Evolutionary conservation across 2,113 vertebrate genomes (phyloP), one percentile per base, ranked within the genome.

Genomic region (Gopherus flavomarginatus): DNA sequence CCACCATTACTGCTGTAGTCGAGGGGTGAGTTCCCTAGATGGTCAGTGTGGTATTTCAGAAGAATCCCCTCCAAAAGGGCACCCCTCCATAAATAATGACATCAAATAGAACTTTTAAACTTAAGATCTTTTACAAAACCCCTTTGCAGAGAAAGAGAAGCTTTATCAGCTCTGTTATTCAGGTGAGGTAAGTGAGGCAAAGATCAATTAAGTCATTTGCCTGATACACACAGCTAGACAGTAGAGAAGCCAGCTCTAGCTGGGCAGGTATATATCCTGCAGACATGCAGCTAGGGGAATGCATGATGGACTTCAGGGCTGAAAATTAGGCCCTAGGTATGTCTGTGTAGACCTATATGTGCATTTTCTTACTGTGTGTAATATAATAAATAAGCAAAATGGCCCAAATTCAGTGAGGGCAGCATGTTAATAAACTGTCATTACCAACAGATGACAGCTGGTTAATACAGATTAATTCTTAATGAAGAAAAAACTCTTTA

Each of bases 401-500:
- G 91, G 84, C 75, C 87, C 85, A 50, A 31, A 53, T 85, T 92
- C 0, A 0, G 85, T 47, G 57, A 87, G 84, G 62, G 86, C 84
- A 79, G 83, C 88, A 87, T 69, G 97, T 96, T 97, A 97, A 97
- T 97, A 95, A 96, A 95, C 0, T 1, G 81, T 97, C 0, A 22
- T 96, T 96, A 97, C 89, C 96, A 95, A 95, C 95, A 96, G 96
- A 86, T 97, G 97, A 96, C 97, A 98, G 98, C 97, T 98, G 98
- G 98, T 97, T 98, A 98, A 97, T 94, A 95, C 92, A 97, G 98
- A 98, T 98, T 98, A 98, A 98, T 97, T 97, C 96, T 92, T 98
- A 98, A 98, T 98, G 98, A 98, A 98, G 97, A 86, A 95, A 95
- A 97, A 97, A 97, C 93, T 97, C 97, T 97, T 99, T 98, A 98